phyloP scores from a whole-genome alignment of 2,888 invertebrate genomes.

The Cantharis lateralis region DNA sequence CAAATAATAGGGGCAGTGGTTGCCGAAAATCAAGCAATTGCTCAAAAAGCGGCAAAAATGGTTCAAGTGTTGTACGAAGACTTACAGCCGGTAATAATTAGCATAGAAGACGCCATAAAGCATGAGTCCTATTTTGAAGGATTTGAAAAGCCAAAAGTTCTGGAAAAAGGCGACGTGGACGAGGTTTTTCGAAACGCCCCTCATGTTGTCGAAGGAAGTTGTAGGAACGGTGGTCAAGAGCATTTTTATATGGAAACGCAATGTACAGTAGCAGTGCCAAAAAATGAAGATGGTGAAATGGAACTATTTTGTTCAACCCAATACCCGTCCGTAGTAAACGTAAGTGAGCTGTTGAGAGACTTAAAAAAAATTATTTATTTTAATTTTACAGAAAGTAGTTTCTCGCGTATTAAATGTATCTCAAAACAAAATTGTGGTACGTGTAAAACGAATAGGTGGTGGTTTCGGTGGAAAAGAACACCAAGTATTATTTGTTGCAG shows the following conservation, averaged over 20 bases:
- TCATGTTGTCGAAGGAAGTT: constrained; percentile 77
- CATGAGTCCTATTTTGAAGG: constrained; percentile 71
- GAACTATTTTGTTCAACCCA: constrained; percentile 86
- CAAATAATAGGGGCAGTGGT: constrained; percentile 83
- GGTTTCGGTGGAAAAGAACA: constrained; percentile 97
- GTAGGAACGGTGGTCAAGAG: constrained; percentile 88
- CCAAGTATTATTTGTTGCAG: constrained; percentile 65
- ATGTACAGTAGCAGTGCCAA: constrained; percentile 71
- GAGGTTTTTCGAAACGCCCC: constrained; percentile 68
- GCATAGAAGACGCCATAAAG: constrained; percentile 87
- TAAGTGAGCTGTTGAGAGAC: constrained; percentile 43
- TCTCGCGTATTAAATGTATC: constrained; percentile 74
- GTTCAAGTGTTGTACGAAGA: constrained; percentile 86
- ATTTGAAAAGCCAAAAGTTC: constrained; percentile 58
- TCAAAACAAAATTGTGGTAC: constrained; percentile 73
- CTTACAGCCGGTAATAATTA: constrained; percentile 75
- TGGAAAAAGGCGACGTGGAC: constrained; percentile 68
- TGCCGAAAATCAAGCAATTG: constrained; percentile 76
- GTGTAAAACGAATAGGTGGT: constrained; percentile 88
- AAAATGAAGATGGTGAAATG: constrained; percentile 80
- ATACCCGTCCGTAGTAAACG: constrained; percentile 76
- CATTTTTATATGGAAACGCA: constrained; percentile 96
- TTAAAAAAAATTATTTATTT: neutral
- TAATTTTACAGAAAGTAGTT: constrained; percentile 61
- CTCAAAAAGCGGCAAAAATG: constrained; percentile 80